phyloP scores from a whole-genome alignment of 1,140 invertebrate species.

The Caenorhabditis remanei region DNA sequence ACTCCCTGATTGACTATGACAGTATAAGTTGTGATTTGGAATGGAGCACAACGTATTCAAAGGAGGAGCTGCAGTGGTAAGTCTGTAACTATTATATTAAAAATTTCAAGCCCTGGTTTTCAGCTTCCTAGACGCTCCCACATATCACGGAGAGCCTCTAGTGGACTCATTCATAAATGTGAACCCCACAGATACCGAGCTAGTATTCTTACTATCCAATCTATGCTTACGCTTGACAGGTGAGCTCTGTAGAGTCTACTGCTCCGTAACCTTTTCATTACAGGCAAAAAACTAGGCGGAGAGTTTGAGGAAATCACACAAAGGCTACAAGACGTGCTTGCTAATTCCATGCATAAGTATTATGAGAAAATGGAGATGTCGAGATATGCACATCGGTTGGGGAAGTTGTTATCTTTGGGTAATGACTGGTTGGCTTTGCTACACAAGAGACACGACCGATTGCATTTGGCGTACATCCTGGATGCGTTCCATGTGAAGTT shows the following conservation, averaged over 20 bases:
- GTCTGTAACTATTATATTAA: not conserved
- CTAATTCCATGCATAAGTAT: not conserved
- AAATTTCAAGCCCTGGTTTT: conserved; percentile 4
- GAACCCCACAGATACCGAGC: not conserved
- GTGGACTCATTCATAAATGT: conserved; percentile 3
- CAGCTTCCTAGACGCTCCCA: not conserved
- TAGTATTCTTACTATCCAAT: not conserved
- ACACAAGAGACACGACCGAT: not conserved
- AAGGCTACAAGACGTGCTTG: conserved; percentile 1
- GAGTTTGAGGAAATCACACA: conserved; percentile 6
- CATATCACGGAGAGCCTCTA: not conserved
- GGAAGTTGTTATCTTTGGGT: not conserved
- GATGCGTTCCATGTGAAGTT: conserved; percentile 10
- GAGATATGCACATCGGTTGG: conserved; percentile 13
- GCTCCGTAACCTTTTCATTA: not conserved
- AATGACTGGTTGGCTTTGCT: not conserved
- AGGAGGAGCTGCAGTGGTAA: not conserved
- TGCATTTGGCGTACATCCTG: not conserved
- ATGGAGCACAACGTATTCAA: not conserved
- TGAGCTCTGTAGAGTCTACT: not conserved
- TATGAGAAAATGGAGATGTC: not conserved
- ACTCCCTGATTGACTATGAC: not conserved
- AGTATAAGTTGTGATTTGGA: not conserved
- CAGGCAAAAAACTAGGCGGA: conserved; percentile 14
- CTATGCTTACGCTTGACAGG: conserved; percentile 8